Base-by-base conservation (phyloP, 2,113 vertebrate species). In the Crotalus tigris region DNA sequence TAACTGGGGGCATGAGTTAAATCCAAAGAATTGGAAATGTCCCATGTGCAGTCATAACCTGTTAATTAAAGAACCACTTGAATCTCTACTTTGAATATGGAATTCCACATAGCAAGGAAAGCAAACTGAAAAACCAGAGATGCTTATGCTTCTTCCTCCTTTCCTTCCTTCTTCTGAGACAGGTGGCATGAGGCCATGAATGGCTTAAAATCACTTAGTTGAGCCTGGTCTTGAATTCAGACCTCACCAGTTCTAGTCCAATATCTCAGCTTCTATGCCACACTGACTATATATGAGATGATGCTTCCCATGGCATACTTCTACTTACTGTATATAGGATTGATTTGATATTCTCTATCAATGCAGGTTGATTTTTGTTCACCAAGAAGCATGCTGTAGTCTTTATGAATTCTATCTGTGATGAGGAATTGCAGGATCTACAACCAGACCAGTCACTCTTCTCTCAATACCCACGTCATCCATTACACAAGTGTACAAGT, bases 1-100 rank as follows among this genome's bases (percentile, higher is more conserved):
- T 94, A 95, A 96, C 93, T 93, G 90, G 26, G 53, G 61, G 87
- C 39, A 61, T 61, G 75, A 93, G 94, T 89, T 59, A 90, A 87
- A 0, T 85, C 57, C 29, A 93, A 85, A 92, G 49, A 93, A 4
- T 53, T 49, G 9, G 24, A 64, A 81, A 24, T 92, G 39, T 49
- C 49, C 44, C 49, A 29, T 24, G 86, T 69, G 54, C 49, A 29
- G 44, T 85, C 87, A 92, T 54, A 89, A 81, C 61, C n/a, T 58
- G 92, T 89, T 81, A 92, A 89, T 88, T 81, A 85, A 57, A 88
- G 53, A n/a, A 85, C 23, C 87, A 44, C n/a, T 88, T 88, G 24
- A 13, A 5, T 54, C 19, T 29, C 5, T 46, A 33, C 39, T 89
- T 89, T 89, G 54, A 89, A 58, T 81, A 58, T 29, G 46, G 33